Evolutionary conservation across 2,113 vertebrate species (phyloP), one percentile per base, ranked within the genome.

Genomic region (Nothocercus nigrocapillus): DNA sequence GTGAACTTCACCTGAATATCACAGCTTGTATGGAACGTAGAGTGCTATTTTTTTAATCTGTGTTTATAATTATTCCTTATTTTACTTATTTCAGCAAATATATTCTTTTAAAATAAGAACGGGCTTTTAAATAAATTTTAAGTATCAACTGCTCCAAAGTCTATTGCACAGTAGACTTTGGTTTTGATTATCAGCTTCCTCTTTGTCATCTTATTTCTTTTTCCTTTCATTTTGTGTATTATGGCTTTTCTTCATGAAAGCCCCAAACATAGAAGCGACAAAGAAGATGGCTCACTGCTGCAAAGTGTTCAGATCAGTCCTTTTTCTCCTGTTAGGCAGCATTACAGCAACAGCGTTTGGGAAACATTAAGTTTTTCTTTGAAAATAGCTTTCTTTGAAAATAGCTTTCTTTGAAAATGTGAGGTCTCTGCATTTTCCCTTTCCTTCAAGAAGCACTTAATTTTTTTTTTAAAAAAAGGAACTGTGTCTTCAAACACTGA

Each of bases 401-500:
- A n/a, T n/a, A n/a, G n/a, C n/a, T n/a, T n/a, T n/a, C n/a, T n/a
- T 36, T 7, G 36, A 36, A 36, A 36, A 36, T 36, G 8, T 49
- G 32, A 75, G 12, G 9, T 63, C 17, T 80, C 1, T 49, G 58
- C 19, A 53, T 72, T 83, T 67, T 68, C 58, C 17, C 61, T 22
- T 61, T 59, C 27, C 54, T 21, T 45, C 20, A 36, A 63, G 58
- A 47, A 76, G 36, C 24, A 58, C 2, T 44, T 44, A 16, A 44
- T 44, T 44, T 44, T 44, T 44, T 44, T 44, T 44, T 44, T 44
- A 44, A 44, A 42, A 42, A 42, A 44, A 16, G 44, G 44, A 44
- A 44, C 44, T 16, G 15, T 82, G 67, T 64, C 74, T 45, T 28
- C 58, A 22, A 34, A 49, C 0, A 0, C 5, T 3, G 24, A 67